These are phyloP conservation scores for Harmothoe impar DNA, from an alignment of 2,888 invertebrate genomes.

Conservation along the genomic window DNA sequence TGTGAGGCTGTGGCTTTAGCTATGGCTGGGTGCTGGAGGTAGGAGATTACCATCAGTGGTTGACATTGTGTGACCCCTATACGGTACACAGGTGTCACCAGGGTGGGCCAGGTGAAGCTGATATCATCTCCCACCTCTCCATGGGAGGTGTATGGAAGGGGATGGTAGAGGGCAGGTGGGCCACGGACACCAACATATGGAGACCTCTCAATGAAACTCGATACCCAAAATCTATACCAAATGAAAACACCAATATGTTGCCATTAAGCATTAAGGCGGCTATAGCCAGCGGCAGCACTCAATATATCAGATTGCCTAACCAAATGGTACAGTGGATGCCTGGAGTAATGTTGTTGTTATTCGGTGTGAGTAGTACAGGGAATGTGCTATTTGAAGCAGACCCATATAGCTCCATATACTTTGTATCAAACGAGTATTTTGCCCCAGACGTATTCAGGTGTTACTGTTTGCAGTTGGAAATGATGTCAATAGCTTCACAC, in stretches of 20 bases:
- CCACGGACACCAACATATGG: neutral
- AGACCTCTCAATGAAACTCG: neutral
- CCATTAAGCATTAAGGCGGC: neutral
- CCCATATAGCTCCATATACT: too few species aligned
- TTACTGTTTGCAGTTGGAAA: too few species aligned
- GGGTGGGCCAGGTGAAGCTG: constrained; percentile 7
- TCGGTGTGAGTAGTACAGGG: too few species aligned
- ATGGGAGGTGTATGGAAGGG: neutral
- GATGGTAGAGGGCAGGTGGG: neutral
- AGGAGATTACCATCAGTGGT: constrained; percentile 1
- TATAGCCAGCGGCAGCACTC: neutral
- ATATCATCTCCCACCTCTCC: neutral
- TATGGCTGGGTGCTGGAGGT: neutral
- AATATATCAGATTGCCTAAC: neutral
- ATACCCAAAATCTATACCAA: neutral
- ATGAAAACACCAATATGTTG: neutral
- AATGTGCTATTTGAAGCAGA: too few species aligned
- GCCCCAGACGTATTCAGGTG: too few species aligned
- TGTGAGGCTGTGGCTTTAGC: neutral
- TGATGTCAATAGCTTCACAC: too few species aligned
- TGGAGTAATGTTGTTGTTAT: too few species aligned
- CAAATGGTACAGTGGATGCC: too few species aligned
- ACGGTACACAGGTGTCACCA: neutral
- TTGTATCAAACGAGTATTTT: too few species aligned
- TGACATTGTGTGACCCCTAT: constrained; percentile 17